These are phyloP conservation scores for Sympetrum striolatum DNA, from an alignment of 2,888 invertebrate species.

Conservation along the genomic window DNA sequence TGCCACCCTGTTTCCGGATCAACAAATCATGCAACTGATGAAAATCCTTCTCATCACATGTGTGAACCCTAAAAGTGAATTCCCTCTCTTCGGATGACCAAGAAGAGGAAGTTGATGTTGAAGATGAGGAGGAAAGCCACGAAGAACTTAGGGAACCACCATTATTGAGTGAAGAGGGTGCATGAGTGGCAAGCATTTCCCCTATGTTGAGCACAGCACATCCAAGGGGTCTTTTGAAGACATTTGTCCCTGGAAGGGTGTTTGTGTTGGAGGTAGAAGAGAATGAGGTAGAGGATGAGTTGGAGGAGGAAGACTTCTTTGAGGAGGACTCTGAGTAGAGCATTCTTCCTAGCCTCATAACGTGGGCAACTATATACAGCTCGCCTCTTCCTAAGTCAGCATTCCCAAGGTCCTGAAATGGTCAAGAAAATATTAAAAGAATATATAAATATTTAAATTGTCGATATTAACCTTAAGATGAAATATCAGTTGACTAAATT, in stretches of 20 bases:
- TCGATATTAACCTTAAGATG: too few species aligned
- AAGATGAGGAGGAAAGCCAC: slow-evolving; percentile 55
- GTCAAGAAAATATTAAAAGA: slow-evolving; percentile 44
- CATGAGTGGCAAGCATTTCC: slow-evolving; percentile 58
- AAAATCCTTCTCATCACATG: slow-evolving; percentile 88
- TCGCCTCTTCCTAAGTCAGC: slow-evolving; percentile 81
- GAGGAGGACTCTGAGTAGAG: slow-evolving; percentile 70
- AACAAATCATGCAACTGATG: slow-evolving; percentile 88
- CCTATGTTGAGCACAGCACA: slow-evolving; percentile 81
- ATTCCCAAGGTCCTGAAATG: slow-evolving; percentile 76
- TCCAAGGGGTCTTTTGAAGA: slow-evolving; percentile 76
- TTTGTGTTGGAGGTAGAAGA: slow-evolving; percentile 44
- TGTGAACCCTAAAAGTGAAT: slow-evolving; percentile 79
- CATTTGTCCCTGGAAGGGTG: slow-evolving; percentile 47
- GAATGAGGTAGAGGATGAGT: slow-evolving; percentile 47
- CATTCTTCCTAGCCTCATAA: slow-evolving; percentile 88
- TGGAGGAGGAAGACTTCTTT: slow-evolving; percentile 63
- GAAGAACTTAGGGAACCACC: slow-evolving; percentile 17
- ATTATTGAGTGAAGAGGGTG: background rate
- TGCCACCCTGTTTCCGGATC: slow-evolving; percentile 82
- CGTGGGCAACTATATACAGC: slow-evolving; percentile 87
- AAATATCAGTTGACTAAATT: too few species aligned
- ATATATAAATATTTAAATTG: too few species aligned
- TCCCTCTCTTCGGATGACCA: slow-evolving; percentile 71
- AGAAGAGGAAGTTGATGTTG: slow-evolving; percentile 45